A percentile compares a stretch with the other conserved stretches of the same genome.
phyloP scores from a whole-genome alignment of 2,797 vertebrate genomes.

The Parambassis ranga region DNA sequence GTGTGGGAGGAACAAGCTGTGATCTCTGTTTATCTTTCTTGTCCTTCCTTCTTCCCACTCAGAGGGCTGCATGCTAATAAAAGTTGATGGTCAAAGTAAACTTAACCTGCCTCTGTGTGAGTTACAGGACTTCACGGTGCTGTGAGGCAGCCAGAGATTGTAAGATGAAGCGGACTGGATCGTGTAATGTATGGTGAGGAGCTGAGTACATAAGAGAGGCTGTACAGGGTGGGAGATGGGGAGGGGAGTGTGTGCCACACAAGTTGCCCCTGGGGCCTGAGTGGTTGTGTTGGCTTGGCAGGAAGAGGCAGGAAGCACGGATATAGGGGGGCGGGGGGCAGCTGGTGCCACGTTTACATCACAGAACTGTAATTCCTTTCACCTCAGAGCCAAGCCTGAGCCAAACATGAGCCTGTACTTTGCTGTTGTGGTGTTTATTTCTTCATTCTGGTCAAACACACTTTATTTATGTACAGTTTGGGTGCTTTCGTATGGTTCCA shows the following conservation, averaged over 20 bases:
- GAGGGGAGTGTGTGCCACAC: slow-evolving; percentile 64
- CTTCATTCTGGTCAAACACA: no score
- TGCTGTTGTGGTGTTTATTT: no score
- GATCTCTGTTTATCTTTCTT: slow-evolving; percentile 50
- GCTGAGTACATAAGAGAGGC: neutral
- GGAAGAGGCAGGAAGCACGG: slow-evolving; percentile 40
- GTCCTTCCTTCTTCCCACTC: slow-evolving; percentile 33
- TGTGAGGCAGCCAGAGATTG: no score
- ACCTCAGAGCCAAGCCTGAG: slow-evolving; percentile 43
- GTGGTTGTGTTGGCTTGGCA: slow-evolving; percentile 54
- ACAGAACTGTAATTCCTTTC: slow-evolving; percentile 70
- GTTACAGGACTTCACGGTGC: no score
- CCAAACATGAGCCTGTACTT: no score
- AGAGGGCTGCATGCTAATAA: slow-evolving; percentile 14
- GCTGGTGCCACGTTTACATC: slow-evolving; percentile 80
- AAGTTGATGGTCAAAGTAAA: slow-evolving; percentile 5
- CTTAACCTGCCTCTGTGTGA: no score
- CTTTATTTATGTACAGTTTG: no score
- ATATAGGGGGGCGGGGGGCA: slow-evolving; percentile 29
- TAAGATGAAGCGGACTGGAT: no score
- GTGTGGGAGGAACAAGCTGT: slow-evolving; percentile 24
- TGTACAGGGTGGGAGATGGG: neutral
- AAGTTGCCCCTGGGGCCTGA: slow-evolving; percentile 70
- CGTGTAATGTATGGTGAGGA: no score
- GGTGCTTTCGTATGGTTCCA: no score